These are phyloP conservation scores for Pardosa pseudoannulata DNA, from an alignment of 2,888 invertebrate species.

Conservation along the genomic window DNA sequence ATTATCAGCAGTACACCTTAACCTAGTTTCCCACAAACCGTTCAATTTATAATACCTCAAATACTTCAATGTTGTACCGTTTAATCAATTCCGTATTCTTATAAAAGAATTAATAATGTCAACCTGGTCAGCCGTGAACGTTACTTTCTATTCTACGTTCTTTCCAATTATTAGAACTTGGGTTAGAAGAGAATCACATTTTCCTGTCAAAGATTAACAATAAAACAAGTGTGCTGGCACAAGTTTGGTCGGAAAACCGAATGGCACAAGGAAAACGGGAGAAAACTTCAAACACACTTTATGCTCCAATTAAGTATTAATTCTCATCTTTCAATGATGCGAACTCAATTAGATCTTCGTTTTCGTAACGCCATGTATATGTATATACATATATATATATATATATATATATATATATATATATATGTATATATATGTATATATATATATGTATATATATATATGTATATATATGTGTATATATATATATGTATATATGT, in stretches of 20 bases:
- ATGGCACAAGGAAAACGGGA: background rate
- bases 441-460: too few relatives aligned
- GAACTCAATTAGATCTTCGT: constrained; percentile 44
- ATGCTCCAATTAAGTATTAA: constrained; percentile 47
- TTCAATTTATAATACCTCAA: too few relatives aligned
- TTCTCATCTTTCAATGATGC: constrained; percentile 19
- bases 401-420: too few relatives aligned
- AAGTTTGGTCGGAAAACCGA: background rate
- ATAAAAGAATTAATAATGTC: background rate
- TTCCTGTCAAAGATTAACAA: constrained; percentile 11
- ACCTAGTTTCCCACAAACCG: too few relatives aligned
- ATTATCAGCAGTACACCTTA: too few relatives aligned
- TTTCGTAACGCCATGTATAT: constrained; percentile 5
- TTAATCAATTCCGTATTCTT: too few relatives aligned
- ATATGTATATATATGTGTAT: too few relatives aligned
- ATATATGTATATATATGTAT: too few relatives aligned
- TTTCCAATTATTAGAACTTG: background rate
- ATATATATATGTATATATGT: too few relatives aligned
- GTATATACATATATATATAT: too few relatives aligned
- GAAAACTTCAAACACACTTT: constrained; percentile 11
- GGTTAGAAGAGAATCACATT: background rate
- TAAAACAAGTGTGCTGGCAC: background rate
- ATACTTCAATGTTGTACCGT: too few relatives aligned
- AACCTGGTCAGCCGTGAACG: background rate
- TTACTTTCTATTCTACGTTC: background rate